These are phyloP conservation scores for Vanessa tameamea DNA, from an alignment of 1,140 invertebrate genomes.

Conservation along the genomic window DNA sequence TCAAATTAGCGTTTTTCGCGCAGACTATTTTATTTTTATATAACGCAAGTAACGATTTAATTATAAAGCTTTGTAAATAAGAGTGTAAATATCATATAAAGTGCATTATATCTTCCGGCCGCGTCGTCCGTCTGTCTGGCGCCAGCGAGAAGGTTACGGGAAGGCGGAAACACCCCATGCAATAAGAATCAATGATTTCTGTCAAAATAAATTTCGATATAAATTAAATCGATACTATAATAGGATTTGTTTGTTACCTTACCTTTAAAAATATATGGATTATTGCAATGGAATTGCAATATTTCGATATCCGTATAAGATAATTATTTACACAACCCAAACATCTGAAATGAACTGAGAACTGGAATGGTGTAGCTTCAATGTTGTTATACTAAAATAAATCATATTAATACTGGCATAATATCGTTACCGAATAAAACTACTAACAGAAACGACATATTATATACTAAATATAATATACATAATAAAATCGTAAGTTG, in stretches of 20 bases:
- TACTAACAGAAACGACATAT: too few relatives aligned
- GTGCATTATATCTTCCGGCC: conserved; percentile 27
- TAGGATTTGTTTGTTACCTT: neutral
- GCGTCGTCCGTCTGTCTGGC: conserved; percentile 39
- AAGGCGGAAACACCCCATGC: conserved; percentile 36
- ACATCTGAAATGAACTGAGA: too few relatives aligned
- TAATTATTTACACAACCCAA: too few relatives aligned
- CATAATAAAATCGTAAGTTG: too few relatives aligned
- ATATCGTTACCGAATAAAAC: too few relatives aligned
- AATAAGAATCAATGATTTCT: conserved; percentile 1
- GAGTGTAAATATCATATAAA: conserved; percentile 11
- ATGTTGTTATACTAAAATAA: too few relatives aligned
- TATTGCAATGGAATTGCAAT: neutral
- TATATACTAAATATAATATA: too few relatives aligned
- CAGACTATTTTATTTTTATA: too few relatives aligned
- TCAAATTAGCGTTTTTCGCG: too few relatives aligned
- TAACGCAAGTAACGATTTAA: neutral
- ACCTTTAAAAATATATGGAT: neutral
- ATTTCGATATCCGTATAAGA: too few relatives aligned
- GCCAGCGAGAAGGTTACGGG: conserved; percentile 31
- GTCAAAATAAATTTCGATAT: conserved; percentile 1
- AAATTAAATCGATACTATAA: neutral
- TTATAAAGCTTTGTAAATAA: neutral
- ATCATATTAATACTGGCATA: too few relatives aligned
- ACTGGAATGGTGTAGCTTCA: too few relatives aligned